These are phyloP conservation scores for Morpho achilles DNA, from an alignment of 2,888 invertebrate genomes.

Conservation along the genomic window DNA sequence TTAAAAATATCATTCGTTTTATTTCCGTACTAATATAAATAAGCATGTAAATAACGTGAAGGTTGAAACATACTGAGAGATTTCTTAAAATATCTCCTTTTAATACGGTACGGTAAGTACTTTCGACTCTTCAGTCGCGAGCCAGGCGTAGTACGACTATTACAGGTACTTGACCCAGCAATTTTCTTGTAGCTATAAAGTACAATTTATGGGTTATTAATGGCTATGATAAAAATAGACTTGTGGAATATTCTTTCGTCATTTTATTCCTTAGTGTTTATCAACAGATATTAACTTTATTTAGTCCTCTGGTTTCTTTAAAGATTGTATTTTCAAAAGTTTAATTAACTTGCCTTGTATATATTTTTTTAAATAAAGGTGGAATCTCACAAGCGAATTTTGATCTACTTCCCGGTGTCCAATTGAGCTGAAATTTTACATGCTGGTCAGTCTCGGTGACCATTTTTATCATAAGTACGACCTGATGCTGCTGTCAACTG, in stretches of 20 bases:
- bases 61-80: constrained; percentile 44
- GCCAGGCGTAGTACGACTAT: constrained; percentile 36
- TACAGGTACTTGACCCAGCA: constrained; percentile 59
- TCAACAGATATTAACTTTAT: no score
- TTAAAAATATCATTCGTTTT: constrained; percentile 11
- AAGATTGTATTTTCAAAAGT: no score
- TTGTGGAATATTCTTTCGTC: constrained; percentile 32
- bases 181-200: constrained; percentile 59
- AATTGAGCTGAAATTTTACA: no score
- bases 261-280: neutral
- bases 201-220: constrained; percentile 62
- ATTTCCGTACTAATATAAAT: constrained; percentile 17
- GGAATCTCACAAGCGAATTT: no score
- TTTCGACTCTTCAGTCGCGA: constrained; percentile 31
- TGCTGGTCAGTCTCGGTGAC: no score
- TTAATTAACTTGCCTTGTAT: no score
- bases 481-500: no score
- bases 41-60: constrained; percentile 28
- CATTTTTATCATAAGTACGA: no score
- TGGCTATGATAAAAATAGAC: constrained; percentile 56
- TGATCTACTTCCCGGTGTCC: no score
- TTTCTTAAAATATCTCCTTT: constrained; percentile 50
- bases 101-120: constrained; percentile 36
- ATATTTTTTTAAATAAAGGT: no score
- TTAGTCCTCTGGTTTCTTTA: no score